Conservation (phyloP, 2,888 invertebrate genomes). For the Penaeus monodon region DNA sequence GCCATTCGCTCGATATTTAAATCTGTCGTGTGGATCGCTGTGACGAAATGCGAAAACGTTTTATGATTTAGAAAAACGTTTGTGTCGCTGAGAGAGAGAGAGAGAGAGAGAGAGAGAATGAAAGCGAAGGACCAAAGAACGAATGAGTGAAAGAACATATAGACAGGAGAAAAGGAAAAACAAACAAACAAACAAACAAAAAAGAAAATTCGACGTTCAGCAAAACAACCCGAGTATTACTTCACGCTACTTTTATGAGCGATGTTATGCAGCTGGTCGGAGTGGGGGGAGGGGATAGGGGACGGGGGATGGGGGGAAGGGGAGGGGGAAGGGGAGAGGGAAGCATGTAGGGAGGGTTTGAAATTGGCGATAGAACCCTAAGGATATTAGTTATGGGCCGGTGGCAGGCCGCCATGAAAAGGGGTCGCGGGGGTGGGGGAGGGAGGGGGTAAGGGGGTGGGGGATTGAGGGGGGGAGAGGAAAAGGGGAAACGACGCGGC, state of each 20-base stretch:
- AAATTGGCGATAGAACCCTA: not conserved
- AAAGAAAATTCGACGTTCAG: too few species aligned
- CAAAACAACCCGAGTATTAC: too few species aligned
- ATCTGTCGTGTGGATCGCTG: too few species aligned
- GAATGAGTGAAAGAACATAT: not conserved
- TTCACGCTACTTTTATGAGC: too few species aligned
- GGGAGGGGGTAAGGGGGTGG: not conserved
- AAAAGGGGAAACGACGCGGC: not conserved
- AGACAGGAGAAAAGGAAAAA: not conserved
- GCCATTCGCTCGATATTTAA: too few species aligned
- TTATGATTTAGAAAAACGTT: too few species aligned
- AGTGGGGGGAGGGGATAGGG: not conserved
- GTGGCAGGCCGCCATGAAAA: too few species aligned
- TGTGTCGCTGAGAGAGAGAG: not conserved
- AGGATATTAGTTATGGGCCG: not conserved
- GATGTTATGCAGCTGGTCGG: too few species aligned
- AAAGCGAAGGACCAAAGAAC: not conserved
- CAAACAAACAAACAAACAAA: not conserved
- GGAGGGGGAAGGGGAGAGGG: not conserved
- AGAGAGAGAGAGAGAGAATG: not conserved
- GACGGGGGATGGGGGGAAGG: not conserved
- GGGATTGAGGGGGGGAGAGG: not conserved
- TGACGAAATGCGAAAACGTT: too few species aligned
- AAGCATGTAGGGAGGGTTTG: not conserved
- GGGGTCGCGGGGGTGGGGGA: not conserved